Percentiles rank a stretch among this genome's conserved stretches.
Conservation (phyloP, 2,113 vertebrate species). For the Chroicocephalus ridibundus region DNA sequence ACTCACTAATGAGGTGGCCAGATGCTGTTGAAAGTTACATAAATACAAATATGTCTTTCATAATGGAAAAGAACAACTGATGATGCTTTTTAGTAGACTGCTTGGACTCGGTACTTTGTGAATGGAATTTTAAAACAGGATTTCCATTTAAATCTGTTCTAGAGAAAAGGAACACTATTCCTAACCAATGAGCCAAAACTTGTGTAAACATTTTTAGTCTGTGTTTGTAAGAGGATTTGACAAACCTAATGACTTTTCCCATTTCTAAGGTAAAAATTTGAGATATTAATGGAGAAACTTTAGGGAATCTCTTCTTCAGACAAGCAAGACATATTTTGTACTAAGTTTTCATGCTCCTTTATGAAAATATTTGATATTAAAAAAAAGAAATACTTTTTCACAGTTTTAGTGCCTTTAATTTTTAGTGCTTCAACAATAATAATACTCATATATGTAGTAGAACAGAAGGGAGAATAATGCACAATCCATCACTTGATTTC, state of each 20-base stretch:
- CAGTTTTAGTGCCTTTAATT: not conserved
- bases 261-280: not conserved
- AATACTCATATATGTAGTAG: not conserved
- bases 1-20: not conserved
- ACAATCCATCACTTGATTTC: not conserved
- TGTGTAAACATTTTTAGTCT: not conserved
- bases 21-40: not conserved
- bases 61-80: not conserved
- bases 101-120: not conserved
- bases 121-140: not conserved
- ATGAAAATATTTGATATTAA: not conserved
- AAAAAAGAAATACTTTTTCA: not conserved
- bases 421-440: not conserved
- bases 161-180: not conserved
- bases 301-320: not conserved
- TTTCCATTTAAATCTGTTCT: not conserved
- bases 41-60: not conserved
- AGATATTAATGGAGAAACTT: not conserved
- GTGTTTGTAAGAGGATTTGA: not conserved
- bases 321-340: not conserved
- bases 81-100: not conserved
- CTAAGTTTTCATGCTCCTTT: not conserved
- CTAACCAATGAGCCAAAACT: not conserved
- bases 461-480: not conserved
- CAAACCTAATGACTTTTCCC: not conserved